Base-by-base conservation (phyloP, 2,888 invertebrate genomes). In the Terebella lapidaria region DNA sequence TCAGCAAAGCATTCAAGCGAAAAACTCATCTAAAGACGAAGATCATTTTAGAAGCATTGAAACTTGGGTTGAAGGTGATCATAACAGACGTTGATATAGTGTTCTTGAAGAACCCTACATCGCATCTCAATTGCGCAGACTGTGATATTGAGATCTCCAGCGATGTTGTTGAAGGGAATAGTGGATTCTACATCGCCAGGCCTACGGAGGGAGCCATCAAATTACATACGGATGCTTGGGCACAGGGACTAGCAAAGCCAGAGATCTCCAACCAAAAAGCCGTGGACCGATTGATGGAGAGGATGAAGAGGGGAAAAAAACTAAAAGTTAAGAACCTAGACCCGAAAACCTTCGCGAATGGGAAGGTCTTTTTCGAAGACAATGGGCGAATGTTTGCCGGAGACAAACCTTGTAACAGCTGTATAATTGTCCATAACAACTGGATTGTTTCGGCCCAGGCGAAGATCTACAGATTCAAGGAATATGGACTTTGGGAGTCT, bases 21-120 rank as follows among this genome's bases (percentile, higher is more conserved):
- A 65, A 65, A 52, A 63, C 63, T 5, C 63, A 63, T 52, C 42
- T 60, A 20, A 65, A 65, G 30, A 65, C 63, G 0, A 62, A 57
- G 22, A 54, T 65, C 26, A 52, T 54, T 15, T 45, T 64, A 25
- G 51, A 49, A 3, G 60, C 58, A 2, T 45, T 64, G 28, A 20
- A 47, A 42, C 30, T 64, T 1, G 60, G 60, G 15, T 53, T 55
- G 27, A 60, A 49, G 4, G 59, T 64, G 2, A 26, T 64, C 18
- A 54, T 64, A 3, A 53, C 55, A 3, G 64, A 64, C 51, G 60
- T 62, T 2, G 64, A 64, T 27, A 63, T 64, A 18, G 60, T 64
- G 5, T 60, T 64, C 42, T 57, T 64, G 15, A 53, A 57, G 24
- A 56, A 63, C 47, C 64, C 64, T 4, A n/a, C 62, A 4, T 56